Percentiles rank a stretch among this genome's conserved stretches.
These are phyloP conservation scores for Pseudococcus jackbeardsleyi DNA, from an alignment of 2,888 invertebrate species.

Conservation along the genomic window DNA sequence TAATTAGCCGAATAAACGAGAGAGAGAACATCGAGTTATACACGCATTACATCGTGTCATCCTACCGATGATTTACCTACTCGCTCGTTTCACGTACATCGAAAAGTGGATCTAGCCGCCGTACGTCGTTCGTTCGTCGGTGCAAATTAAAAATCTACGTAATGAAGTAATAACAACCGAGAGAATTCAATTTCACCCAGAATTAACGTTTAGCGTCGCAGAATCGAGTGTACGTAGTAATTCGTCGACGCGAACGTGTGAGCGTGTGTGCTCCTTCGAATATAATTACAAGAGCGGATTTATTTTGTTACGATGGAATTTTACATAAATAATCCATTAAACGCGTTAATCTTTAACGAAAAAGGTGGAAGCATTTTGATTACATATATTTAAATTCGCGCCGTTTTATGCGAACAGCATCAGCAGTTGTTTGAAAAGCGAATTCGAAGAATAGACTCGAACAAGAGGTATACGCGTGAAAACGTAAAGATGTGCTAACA, in stretches of 20 bases:
- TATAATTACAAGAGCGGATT: background rate
- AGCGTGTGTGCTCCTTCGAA: background rate
- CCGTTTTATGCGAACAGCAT: background rate
- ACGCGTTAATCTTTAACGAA: background rate
- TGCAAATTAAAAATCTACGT: background rate
- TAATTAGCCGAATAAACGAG: conserved; percentile 49
- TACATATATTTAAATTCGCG: background rate
- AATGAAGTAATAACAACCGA: conserved; percentile 29
- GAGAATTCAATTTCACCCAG: conserved; percentile 27
- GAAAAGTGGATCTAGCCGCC: background rate
- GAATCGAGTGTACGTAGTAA: background rate
- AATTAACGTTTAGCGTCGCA: background rate
- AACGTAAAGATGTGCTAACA: background rate
- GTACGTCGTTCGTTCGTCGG: too few species aligned
- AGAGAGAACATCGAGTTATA: conserved; percentile 40
- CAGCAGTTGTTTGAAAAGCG: background rate
- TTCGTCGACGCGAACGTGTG: background rate
- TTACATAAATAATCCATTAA: conserved; percentile 33
- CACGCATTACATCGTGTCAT: conserved; percentile 12
- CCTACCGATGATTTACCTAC: conserved; percentile 15
- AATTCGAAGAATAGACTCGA: background rate
- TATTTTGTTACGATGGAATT: conserved; percentile 14
- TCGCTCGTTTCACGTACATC: background rate
- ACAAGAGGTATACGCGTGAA: background rate
- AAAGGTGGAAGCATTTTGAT: background rate